phyloP scores from a whole-genome alignment of 2,797 vertebrate species.

The Phrynocephalus forsythii region DNA sequence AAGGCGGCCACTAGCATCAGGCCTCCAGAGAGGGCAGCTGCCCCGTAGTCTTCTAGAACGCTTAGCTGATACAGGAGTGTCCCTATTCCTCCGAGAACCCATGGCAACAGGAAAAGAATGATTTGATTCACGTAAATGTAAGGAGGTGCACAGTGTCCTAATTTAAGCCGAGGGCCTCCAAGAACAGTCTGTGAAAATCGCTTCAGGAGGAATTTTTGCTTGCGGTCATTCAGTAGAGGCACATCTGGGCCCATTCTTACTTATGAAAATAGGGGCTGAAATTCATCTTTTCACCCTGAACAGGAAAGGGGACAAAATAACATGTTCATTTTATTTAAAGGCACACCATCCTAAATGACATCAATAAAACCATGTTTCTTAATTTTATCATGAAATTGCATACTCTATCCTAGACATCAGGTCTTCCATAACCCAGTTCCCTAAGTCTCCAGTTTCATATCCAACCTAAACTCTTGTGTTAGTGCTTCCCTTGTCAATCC shows the following conservation, averaged over 20 bases:
- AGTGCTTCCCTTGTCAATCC: no score
- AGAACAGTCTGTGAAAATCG: constrained; percentile 96
- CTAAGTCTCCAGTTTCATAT: background rate
- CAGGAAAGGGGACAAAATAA: background rate
- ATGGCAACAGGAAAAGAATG: constrained; percentile 93
- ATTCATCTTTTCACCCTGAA: constrained; percentile 71
- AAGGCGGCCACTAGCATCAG: constrained; percentile 90
- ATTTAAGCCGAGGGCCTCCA: constrained; percentile 91
- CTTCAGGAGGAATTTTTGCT: constrained; percentile 99
- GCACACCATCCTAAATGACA: background rate
- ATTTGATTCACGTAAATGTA: constrained; percentile 94
- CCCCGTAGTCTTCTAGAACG: constrained; percentile 84
- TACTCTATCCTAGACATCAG: background rate
- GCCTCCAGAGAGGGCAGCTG: constrained; percentile 86
- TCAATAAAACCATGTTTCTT: background rate
- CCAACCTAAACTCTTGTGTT: background rate
- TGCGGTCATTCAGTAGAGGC: constrained; percentile 97
- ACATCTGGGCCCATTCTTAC: constrained; percentile 98
- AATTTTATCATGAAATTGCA: background rate
- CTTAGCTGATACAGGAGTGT: constrained; percentile 90
- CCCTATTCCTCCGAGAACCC: constrained; percentile 90
- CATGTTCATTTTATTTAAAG: constrained; percentile 30
- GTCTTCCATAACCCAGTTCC: background rate
- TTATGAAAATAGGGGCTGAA: constrained; percentile 66
- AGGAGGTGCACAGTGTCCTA: constrained; percentile 93